Evolutionary conservation across 2,888 invertebrate species (phyloP).

Genomic region (Brachylomia viminalis): DNA sequence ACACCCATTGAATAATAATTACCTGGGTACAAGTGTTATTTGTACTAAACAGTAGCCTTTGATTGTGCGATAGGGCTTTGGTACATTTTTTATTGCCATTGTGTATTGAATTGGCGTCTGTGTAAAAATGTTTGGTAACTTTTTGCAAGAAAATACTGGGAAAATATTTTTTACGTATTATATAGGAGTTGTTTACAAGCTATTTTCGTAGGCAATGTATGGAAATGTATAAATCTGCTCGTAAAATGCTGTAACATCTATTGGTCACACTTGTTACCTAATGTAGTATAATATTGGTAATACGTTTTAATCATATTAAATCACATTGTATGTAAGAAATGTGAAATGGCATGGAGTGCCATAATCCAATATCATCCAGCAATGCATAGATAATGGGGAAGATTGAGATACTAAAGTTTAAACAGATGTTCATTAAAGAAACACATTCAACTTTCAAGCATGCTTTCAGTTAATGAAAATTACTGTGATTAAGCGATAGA

Average conservation of each 20-base stretch:
- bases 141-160: conserved; percentile 7
- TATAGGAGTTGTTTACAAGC: conserved; percentile 11
- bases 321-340: background rate
- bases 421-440: conserved; percentile 29
- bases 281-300: background rate
- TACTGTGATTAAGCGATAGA: conserved; percentile 19
- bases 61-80: conserved; percentile 46
- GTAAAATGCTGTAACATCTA: conserved; percentile 23
- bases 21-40: conserved; percentile 61
- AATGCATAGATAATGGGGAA: conserved; percentile 14
- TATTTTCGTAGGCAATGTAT: conserved; percentile 20
- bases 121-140: conserved; percentile 8
- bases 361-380: background rate
- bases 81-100: conserved; percentile 51
- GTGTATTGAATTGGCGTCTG: conserved; percentile 49
- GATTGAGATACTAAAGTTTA: conserved; percentile 24
- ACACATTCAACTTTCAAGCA: conserved; percentile 28
- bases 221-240: conserved; percentile 18
- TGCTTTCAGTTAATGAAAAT: conserved; percentile 4
- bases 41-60: conserved; percentile 42
- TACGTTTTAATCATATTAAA: conserved; percentile 14
- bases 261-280: conserved; percentile 12
- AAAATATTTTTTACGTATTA: conserved; percentile 4
- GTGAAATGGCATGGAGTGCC: background rate
- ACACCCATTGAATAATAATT: conserved; percentile 79